A percentile compares a stretch with the other conserved stretches of the same genome.
Conservation (phyloP, 53 echinoderm and acorn worm species). For the Temnopleurus reevesii region DNA sequence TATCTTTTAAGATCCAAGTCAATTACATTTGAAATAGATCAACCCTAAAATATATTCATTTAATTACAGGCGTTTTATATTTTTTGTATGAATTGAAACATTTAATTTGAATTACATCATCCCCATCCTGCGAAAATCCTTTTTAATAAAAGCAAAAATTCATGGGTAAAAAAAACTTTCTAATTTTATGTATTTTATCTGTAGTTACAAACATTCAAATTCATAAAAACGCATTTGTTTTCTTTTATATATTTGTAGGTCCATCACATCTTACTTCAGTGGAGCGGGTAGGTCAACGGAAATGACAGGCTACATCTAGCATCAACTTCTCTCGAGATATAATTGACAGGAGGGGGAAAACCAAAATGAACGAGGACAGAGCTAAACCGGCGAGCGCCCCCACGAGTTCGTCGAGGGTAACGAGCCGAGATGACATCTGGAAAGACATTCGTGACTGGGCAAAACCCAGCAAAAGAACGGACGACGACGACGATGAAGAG, state of each 20-base stretch:
- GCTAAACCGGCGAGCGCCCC: slow-evolving; percentile 84
- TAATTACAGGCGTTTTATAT: no score
- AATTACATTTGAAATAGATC: no score
- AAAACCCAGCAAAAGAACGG: slow-evolving; percentile 67
- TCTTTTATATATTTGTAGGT: neutral
- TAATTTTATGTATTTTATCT: neutral
- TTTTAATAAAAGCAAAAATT: neutral
- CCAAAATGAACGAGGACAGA: neutral
- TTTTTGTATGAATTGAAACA: no score
- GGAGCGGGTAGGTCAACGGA: neutral
- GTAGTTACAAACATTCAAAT: no score
- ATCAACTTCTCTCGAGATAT: neutral
- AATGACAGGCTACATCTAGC: neutral
- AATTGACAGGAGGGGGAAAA: neutral
- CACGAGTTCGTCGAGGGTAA: slow-evolving; percentile 70
- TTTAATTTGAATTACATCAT: no score
- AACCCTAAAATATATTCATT: no score
- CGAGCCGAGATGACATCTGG: slow-evolving; percentile 86
- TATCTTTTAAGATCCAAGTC: no score
- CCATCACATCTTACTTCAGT: neutral
- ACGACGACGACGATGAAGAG: slow-evolving; percentile 57
- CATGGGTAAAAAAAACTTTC: no score
- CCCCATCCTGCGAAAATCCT: no score
- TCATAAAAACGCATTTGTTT: neutral
- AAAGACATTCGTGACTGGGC: slow-evolving; percentile 96